Evolutionary conservation across 2,113 vertebrate species (phyloP).

Genomic region (Dinomys branickii): DNA sequence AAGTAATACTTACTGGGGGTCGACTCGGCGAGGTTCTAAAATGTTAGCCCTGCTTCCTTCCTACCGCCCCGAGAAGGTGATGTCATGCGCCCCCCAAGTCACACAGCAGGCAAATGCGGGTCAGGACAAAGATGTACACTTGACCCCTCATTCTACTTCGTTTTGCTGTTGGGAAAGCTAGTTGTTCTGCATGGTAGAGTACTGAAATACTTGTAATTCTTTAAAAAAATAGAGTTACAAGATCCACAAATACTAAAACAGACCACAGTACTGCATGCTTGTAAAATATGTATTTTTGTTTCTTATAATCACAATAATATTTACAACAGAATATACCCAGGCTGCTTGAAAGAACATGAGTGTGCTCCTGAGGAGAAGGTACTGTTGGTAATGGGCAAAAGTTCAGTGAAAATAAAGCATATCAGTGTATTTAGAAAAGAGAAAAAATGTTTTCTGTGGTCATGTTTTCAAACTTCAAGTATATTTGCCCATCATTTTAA

Average conservation of each 20-base stretch:
- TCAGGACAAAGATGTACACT: background rate
- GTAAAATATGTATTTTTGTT: conserved; percentile 72
- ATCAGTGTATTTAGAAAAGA: conserved; percentile 75
- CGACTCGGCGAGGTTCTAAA: background rate
- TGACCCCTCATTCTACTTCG: background rate
- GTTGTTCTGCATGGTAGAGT: conserved; percentile 62
- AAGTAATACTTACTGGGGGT: background rate
- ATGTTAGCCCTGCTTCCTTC: background rate
- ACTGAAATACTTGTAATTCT: conserved; percentile 67
- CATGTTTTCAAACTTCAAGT: conserved; percentile 87
- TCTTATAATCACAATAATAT: conserved; percentile 75
- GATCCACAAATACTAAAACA: conserved; percentile 11
- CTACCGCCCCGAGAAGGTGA: background rate
- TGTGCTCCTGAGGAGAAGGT: conserved; percentile 75
- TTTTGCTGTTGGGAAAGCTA: background rate
- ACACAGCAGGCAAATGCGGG: background rate
- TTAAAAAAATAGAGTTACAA: conserved; percentile 60
- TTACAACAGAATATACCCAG: conserved; percentile 79
- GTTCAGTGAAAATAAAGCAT: conserved; percentile 83
- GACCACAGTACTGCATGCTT: conserved; percentile 73
- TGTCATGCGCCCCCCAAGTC: background rate
- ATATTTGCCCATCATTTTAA: conserved; percentile 88
- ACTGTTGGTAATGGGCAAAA: conserved; percentile 81
- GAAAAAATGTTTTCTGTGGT: conserved; percentile 83
- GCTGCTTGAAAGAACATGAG: conserved; percentile 82